Evolutionary conservation across 2,113 vertebrate species (phyloP).

Genomic region (Xerus inauris): DNA sequence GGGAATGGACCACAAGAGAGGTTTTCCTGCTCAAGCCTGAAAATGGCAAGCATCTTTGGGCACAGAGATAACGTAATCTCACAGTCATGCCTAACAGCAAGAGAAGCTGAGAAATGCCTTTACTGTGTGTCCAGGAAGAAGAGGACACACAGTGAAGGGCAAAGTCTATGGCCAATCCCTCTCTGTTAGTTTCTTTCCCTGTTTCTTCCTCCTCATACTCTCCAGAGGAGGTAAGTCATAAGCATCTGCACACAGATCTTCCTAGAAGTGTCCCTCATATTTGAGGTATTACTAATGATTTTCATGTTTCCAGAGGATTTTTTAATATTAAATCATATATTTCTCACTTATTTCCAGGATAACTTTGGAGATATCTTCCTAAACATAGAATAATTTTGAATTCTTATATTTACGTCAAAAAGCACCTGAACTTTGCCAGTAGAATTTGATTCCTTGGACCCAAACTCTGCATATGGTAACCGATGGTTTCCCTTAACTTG

Average conservation of each 20-base stretch:
- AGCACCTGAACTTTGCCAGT: background rate
- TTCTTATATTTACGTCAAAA: background rate
- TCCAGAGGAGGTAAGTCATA: background rate
- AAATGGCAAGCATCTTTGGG: background rate
- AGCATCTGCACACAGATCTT: background rate
- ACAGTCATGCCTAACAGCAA: background rate
- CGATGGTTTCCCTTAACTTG: background rate
- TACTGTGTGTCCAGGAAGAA: background rate
- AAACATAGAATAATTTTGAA: background rate
- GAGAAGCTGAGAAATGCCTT: background rate
- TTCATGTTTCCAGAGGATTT: background rate
- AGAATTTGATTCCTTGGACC: conserved; percentile 24
- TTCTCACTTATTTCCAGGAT: background rate
- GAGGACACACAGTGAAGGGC: background rate
- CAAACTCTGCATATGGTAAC: background rate
- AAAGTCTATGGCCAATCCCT: background rate
- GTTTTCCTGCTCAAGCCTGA: background rate
- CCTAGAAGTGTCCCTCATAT: rapidly evolving
- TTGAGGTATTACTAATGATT: background rate
- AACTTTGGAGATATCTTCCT: background rate
- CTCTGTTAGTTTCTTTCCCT: background rate
- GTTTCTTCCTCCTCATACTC: background rate
- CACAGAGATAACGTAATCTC: background rate
- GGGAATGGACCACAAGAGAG: background rate
- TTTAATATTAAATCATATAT: background rate